Evolutionary conservation across 1,140 invertebrate genomes (phyloP).

Genomic region (Zaprionus capensis): DNA sequence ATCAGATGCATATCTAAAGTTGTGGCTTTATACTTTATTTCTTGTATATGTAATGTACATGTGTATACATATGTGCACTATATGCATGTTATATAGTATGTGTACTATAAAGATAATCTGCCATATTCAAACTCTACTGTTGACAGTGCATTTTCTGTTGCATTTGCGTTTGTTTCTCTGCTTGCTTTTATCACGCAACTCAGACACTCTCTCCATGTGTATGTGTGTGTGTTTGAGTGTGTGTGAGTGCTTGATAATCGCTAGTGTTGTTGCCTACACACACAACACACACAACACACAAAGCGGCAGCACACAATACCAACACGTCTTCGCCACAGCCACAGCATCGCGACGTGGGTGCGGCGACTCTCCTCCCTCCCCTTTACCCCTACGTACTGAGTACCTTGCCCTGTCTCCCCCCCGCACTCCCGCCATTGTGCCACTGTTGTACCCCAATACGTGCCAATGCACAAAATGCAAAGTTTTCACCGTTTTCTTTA

Average conservation of each 20-base stretch:
- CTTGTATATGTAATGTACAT: too few relatives aligned
- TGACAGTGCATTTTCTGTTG: constrained; percentile 18
- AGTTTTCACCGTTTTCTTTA: constrained; percentile 49
- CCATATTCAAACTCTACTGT: constrained; percentile 6
- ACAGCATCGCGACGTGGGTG: constrained; percentile 51
- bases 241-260: constrained; percentile 46
- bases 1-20: too few relatives aligned
- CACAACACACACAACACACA: constrained; percentile 22
- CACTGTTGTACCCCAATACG: constrained; percentile 44
- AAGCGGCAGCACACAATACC: neutral
- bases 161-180: constrained; percentile 28
- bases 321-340: constrained; percentile 10
- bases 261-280: constrained; percentile 53
- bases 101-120: neutral
- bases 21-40: too few relatives aligned
- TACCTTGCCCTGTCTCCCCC: neutral
- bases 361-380: neutral
- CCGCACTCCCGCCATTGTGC: neutral
- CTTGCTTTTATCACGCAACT: constrained; percentile 48
- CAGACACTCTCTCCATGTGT: constrained; percentile 5
- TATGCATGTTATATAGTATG: neutral
- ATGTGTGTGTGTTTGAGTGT: neutral
- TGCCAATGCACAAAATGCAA: constrained; percentile 58
- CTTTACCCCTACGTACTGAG: neutral
- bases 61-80: neutral